Base-by-base conservation (phyloP, 2,113 vertebrate species). In the Solea solea region DNA sequence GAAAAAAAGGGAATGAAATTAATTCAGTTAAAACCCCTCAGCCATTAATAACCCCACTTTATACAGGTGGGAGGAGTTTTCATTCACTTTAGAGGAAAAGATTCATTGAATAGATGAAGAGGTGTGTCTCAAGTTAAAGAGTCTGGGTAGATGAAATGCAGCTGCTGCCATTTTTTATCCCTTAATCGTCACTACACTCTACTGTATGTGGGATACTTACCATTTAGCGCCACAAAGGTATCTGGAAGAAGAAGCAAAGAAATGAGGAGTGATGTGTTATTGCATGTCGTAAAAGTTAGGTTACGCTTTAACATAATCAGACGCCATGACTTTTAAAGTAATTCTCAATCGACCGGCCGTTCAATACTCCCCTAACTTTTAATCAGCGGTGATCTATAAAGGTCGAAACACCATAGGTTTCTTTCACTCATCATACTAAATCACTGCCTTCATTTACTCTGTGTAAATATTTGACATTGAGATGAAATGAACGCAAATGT, bases 141-240 rank as follows among this genome's bases (percentile, higher is more conserved):
- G 85, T 74, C 46, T 60, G 45, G 63, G 76, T 64, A 77, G 72
- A 88, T 77, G 83, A 80, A 81, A 87, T 86, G 80, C 59, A 62
- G 71, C 62, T 42, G 40, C 58, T 74, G 52, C 56, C 61, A 75
- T 71, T 81, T 71, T 77, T 76, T 69, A 73, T 85, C 11, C 9
- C 45, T 70, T 72, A 66, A 87, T 85, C 85, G 84, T 53, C 34
- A 34, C 34, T 34, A 34, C 34, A 2, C 3, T 64, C 45, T 74
- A 68, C 54, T 14, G 69, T 69, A 27, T 58, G 75, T 41, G 48
- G 76, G 40, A 76, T 85, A 92, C 96, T 97, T 95, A 98, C 96
- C 96, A 91, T 98, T 98, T 92, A 97, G 92, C 41, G 96, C 96
- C 95, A 98, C 96, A 88, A 98, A 97, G 89, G 96, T 95, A 94